phyloP scores from a whole-genome alignment of 1,140 invertebrate species.

The Globodera ellingtonae region DNA sequence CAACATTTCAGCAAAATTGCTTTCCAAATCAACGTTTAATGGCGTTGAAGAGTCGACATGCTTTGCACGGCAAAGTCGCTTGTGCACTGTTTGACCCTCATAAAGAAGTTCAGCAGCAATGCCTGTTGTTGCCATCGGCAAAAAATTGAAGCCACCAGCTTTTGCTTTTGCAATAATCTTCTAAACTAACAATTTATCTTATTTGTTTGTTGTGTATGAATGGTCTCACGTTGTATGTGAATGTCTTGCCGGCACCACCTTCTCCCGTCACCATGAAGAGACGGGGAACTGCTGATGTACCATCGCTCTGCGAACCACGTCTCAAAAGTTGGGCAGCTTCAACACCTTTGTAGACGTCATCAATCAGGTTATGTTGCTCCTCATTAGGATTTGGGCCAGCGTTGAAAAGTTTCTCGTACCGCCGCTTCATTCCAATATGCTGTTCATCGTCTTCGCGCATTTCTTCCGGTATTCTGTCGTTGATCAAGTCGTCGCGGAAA shows the following conservation, averaged over 20 bases:
- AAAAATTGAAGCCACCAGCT: not conserved
- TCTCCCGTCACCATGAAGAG: conserved; percentile 6
- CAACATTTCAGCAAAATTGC: conserved; percentile 1
- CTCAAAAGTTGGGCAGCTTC: not conserved
- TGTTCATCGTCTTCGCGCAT: not conserved
- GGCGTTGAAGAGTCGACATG: not conserved
- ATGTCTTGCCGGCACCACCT: conserved; percentile 8
- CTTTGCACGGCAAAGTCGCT: not conserved
- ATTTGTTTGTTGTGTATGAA: too few relatives aligned
- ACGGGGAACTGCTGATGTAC: not conserved
- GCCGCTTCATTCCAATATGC: not conserved
- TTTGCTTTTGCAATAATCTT: not conserved
- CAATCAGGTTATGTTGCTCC: not conserved
- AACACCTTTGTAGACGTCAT: not conserved
- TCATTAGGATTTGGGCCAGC: not conserved
- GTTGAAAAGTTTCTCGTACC: not conserved
- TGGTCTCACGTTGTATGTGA: conserved; percentile 18
- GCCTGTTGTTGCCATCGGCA: conserved; percentile 10
- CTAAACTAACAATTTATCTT: too few relatives aligned
- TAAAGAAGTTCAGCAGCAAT: not conserved
- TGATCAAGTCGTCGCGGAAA: not conserved
- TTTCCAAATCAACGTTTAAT: not conserved
- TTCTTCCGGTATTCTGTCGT: not conserved
- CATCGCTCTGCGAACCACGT: not conserved
- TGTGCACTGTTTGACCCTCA: not conserved